Percentiles rank a stretch among this genome's conserved stretches.
phyloP scores from a whole-genome alignment of 2,797 vertebrate species.

The Bradypus variegatus region DNA sequence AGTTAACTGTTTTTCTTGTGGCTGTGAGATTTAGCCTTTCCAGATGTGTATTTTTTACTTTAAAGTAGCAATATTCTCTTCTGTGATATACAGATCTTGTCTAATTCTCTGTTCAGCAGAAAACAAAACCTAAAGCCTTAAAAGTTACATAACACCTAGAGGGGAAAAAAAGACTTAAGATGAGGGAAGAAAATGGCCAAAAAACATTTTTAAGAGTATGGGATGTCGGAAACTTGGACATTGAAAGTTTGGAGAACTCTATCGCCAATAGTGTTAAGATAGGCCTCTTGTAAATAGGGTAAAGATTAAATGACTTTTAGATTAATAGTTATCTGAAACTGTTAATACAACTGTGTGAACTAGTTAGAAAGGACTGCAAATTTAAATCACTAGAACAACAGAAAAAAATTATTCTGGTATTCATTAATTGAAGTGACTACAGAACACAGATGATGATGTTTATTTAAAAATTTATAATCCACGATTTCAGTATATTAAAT shows the following conservation, averaged over 20 bases:
- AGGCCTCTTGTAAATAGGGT: neutral
- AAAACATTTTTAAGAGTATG: neutral
- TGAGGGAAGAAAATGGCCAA: neutral
- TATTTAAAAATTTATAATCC: neutral
- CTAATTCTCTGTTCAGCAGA: neutral
- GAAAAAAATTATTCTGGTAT: neutral
- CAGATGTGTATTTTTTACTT: neutral
- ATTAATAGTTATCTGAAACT: slow-evolving; percentile 20
- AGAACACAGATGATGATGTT: neutral
- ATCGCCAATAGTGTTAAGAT: neutral
- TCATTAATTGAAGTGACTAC: neutral
- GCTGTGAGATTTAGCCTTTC: neutral
- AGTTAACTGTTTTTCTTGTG: neutral
- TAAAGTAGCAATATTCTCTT: neutral
- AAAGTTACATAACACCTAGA: neutral
- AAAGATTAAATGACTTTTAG: slow-evolving; percentile 44
- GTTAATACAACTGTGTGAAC: neutral
- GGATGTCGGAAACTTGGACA: neutral
- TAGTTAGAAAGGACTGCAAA: neutral
- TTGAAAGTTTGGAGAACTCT: neutral
- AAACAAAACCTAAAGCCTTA: neutral
- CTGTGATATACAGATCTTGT: neutral
- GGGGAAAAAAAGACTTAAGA: neutral
- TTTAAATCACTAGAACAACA: neutral
- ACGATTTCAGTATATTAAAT: slow-evolving; percentile 16